Evolutionary conservation across 2,797 vertebrate species (phyloP), one percentile per base, ranked within the genome.

Genomic region (Loris lydekkerianus): DNA sequence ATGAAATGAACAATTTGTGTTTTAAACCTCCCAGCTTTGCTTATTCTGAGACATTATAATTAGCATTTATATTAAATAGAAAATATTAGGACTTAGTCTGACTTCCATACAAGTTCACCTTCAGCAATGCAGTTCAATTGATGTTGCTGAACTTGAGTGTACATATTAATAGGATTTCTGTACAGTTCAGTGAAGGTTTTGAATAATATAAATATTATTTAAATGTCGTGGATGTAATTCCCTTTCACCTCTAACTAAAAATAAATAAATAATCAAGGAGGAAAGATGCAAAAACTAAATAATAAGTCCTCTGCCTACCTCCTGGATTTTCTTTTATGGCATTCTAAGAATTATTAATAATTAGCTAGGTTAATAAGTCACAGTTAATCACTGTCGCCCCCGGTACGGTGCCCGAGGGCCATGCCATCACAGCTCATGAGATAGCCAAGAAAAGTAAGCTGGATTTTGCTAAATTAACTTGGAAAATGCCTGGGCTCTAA

Each of bases 41-140:
- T 92, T 96, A 86, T 88, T 94, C 46, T 86, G n/a, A 92, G 14
- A 65, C 61, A 83, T 93, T 96, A 70, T 80, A 85, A 88, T 94
- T 78, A 72, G 29, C 53, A 31, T 77, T 77, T 78, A 76, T 94
- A 53, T 89, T 84, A 93, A 75, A 63, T 78, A 86, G 63, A 56
- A 80, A 84, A 85, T 67, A 80, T n/a, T 89, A 58, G 46, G 7
- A 84, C 58, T 85, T 65, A 53, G 27, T 72, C n/a, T 91, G 80
- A 91, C 46, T 85, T 91, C 40, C 60, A 73, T 80, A 29, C 14
- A 84, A 70, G 15, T 94, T 93, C 60, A 84, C 49, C 18, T 94
- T 95, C 20, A 93, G 69, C 37, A 93, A 17, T 14, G 1, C 43
- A 58, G 9, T 90, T 80, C 31, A 69, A 34, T 14, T 93, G 72